phyloP scores from a whole-genome alignment of 2,113 vertebrate species.

The Seriola quinqueradiata region DNA sequence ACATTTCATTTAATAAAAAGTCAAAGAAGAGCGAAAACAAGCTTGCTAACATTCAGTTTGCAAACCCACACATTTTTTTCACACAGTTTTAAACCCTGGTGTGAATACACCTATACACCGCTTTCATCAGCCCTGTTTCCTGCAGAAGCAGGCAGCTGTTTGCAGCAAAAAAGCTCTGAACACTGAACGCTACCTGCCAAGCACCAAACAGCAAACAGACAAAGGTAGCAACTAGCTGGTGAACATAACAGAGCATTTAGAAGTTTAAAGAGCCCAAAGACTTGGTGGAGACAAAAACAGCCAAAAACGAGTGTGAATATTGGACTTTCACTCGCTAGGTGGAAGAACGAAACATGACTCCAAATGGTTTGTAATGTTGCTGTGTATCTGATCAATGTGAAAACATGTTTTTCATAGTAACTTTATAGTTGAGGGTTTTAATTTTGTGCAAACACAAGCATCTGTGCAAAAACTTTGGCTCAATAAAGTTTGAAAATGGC shows the following conservation, averaged over 20 bases:
- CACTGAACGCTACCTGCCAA: neutral
- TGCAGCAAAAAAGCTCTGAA: no score
- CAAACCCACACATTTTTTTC: neutral
- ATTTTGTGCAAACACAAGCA: neutral
- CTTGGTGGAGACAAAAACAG: no score
- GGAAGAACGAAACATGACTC: no score
- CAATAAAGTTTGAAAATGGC: neutral
- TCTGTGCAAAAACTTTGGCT: neutral
- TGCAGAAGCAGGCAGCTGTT: neutral
- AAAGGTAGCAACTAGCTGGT: neutral
- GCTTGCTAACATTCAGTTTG: neutral
- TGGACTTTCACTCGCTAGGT: neutral
- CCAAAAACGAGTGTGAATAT: neutral
- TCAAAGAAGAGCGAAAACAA: neutral
- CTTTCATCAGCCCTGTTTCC: neutral
- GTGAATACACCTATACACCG: neutral
- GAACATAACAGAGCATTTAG: no score
- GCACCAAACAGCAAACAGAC: neutral
- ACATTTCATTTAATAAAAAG: neutral
- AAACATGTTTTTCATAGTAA: neutral
- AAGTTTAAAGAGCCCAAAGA: no score
- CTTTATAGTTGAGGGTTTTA: neutral
- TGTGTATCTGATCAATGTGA: neutral
- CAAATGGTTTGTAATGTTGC: neutral
- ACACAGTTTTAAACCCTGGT: neutral